Evolutionary conservation across 2,113 vertebrate genomes (phyloP).

Genomic region (Carassius gibelio): DNA sequence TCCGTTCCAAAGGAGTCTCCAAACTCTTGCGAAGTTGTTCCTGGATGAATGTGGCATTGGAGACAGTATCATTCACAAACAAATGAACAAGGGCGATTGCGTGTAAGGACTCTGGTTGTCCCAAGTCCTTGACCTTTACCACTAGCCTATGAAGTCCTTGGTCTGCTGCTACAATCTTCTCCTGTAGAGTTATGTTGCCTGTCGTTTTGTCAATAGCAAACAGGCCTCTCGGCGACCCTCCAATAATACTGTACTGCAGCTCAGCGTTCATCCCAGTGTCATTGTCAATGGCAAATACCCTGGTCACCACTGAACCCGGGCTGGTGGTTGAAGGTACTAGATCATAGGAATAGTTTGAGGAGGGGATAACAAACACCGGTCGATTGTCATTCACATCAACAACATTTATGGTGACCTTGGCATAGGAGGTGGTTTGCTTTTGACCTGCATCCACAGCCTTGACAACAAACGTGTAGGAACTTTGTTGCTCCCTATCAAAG

Average conservation of each 20-base stretch:
- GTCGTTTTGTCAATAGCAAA: slow-evolving; percentile 88
- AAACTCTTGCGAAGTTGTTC: slow-evolving; percentile 89
- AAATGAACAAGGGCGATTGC: slow-evolving; percentile 89
- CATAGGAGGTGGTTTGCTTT: slow-evolving; percentile 87
- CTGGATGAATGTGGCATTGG: slow-evolving; percentile 87
- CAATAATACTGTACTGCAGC: slow-evolving; percentile 90
- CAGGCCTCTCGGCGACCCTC: slow-evolving; percentile 86
- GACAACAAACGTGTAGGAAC: slow-evolving; percentile 95
- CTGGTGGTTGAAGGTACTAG: slow-evolving; percentile 83
- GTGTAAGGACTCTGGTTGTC: slow-evolving; percentile 93
- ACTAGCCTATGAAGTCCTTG: slow-evolving; percentile 91
- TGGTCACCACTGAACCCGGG: slow-evolving; percentile 90
- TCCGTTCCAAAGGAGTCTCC: slow-evolving; percentile 87
- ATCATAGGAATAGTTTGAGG: slow-evolving; percentile 94
- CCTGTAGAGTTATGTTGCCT: slow-evolving; percentile 93
- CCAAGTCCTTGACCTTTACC: slow-evolving; percentile 92
- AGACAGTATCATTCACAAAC: slow-evolving; percentile 92
- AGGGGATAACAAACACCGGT: slow-evolving; percentile 89
- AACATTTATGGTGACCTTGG: slow-evolving; percentile 97
- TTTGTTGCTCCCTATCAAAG: slow-evolving; percentile 97
- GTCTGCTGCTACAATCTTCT: slow-evolving; percentile 86
- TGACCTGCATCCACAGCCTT: slow-evolving; percentile 92
- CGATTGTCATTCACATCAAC: slow-evolving; percentile 97
- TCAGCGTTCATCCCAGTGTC: slow-evolving; percentile 96
- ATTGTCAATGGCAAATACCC: slow-evolving; percentile 92